Conservation (phyloP, 2,888 invertebrate genomes). For the Ganaspis brasiliensis region DNA sequence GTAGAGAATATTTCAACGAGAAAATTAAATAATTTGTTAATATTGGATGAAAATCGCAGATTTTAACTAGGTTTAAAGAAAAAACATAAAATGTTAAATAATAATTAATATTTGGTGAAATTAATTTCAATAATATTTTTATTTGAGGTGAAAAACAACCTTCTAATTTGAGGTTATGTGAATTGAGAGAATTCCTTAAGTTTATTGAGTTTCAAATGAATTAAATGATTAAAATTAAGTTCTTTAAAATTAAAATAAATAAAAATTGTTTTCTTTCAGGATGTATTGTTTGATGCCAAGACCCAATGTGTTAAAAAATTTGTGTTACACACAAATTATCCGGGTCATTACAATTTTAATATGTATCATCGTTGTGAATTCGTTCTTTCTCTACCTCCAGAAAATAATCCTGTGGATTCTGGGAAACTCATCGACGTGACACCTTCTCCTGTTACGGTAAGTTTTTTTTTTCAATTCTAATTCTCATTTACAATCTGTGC, state of each 20-base stretch:
- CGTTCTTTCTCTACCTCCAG: slow-evolving; percentile 88
- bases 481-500: slow-evolving; percentile 23
- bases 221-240: background rate
- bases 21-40: too few species aligned
- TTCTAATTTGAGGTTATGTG: too few species aligned
- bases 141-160: too few species aligned
- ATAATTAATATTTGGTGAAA: too few species aligned
- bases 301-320: slow-evolving; percentile 98
- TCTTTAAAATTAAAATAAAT: background rate
- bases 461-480: slow-evolving; percentile 48
- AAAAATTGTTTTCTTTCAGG: slow-evolving; percentile 83
- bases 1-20: too few species aligned
- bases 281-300: slow-evolving; percentile 97
- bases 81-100: too few species aligned
- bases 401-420: slow-evolving; percentile 82
- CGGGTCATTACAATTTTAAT: slow-evolving; percentile 99
- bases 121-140: too few species aligned
- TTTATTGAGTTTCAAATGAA: too few species aligned
- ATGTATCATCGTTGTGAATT: slow-evolving; percentile 99
- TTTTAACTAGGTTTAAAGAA: too few species aligned
- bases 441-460: slow-evolving; percentile 84
- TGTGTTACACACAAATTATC: slow-evolving; percentile 98
- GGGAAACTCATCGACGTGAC: slow-evolving; percentile 83
- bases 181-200: too few species aligned
- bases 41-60: too few species aligned